Base-by-base conservation (phyloP, 2,113 vertebrate genomes). In the Coreoperca whiteheadi region DNA sequence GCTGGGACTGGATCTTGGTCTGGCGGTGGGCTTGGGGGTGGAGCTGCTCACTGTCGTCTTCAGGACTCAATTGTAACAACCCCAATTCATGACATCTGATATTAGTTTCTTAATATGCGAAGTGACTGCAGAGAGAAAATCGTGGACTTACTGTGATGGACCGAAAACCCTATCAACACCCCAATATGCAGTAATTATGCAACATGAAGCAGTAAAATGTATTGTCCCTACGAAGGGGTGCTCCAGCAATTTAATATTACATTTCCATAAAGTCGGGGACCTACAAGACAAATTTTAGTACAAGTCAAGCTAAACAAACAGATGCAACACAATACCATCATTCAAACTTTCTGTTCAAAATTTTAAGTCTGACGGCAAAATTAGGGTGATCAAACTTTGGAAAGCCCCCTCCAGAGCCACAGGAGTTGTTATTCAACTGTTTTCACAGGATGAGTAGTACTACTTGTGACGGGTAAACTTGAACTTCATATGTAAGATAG, bases 51-150 rank as follows among this genome's bases (percentile, higher is more conserved):
- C 96, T 0, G 96, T 99, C 20, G 90, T 99, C 68, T 97, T 97
- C 91, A 96, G 98, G 92, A 95, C 96, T 77, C 97, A 99, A 74
- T 96, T 98, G 98, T 98, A 91, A 97, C 94, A 96, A 84, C 32
- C 59, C 59, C 25, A 48, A 14, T 65, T 77, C 2, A 16, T 77
- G 1, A 9, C 7, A 37, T 71, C 4, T 67, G n/a, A 51, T 30
- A 53, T 25, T 4, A 4, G 14, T 30, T 54, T 15, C 20, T 43
- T 18, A 32, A 25, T 23, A 25, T 34, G 25, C 7, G 64, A 76
- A 74, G 8, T 60, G 43, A 69, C 23, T 15, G 16, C 9, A 34
- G 20, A 67, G 0, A 30, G 4, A 41, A n/a, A 46, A 34, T n/a
- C 7, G 10, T 51, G 4, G 72, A 50, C 63, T 56, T 56, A 30